Evolutionary conservation across 2,888 invertebrate genomes (phyloP).

Genomic region (Pardosa pseudoannulata): DNA sequence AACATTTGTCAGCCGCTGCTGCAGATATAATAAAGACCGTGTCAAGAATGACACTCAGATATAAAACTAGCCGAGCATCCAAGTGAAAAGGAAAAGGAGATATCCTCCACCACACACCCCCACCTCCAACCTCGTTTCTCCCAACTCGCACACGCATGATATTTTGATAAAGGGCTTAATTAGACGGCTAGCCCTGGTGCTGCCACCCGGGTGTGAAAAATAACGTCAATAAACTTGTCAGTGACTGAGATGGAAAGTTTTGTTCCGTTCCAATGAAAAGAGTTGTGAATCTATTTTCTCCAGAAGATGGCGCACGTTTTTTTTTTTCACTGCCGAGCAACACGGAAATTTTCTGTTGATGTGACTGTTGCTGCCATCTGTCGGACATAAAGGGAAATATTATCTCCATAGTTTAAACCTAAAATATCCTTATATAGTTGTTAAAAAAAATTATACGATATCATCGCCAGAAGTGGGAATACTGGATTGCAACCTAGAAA

Average conservation of each 20-base stretch:
- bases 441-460: too few species aligned
- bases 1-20: constrained; percentile 55
- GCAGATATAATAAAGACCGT: constrained; percentile 58
- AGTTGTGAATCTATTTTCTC: constrained; percentile 33
- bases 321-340: constrained; percentile 4
- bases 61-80: constrained; percentile 56
- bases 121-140: not conserved
- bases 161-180: constrained; percentile 73
- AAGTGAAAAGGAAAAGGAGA: constrained; percentile 56
- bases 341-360: not conserved
- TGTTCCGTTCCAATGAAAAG: constrained; percentile 58
- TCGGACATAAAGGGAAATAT: not conserved
- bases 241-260: constrained; percentile 59
- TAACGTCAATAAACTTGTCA: constrained; percentile 73
- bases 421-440: too few species aligned
- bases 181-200: constrained; percentile 56
- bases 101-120: not conserved
- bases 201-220: constrained; percentile 68
- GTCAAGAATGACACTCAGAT: constrained; percentile 59
- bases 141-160: constrained; percentile 26
- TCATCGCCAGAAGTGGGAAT: too few species aligned
- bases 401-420: too few species aligned
- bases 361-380: constrained; percentile 5
- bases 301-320: constrained; percentile 41
- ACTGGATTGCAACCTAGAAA: too few species aligned